Evolutionary conservation across 2,113 vertebrate genomes (phyloP), one percentile per base, ranked within the genome.

Genomic region (Piliocolobus tephrosceles): DNA sequence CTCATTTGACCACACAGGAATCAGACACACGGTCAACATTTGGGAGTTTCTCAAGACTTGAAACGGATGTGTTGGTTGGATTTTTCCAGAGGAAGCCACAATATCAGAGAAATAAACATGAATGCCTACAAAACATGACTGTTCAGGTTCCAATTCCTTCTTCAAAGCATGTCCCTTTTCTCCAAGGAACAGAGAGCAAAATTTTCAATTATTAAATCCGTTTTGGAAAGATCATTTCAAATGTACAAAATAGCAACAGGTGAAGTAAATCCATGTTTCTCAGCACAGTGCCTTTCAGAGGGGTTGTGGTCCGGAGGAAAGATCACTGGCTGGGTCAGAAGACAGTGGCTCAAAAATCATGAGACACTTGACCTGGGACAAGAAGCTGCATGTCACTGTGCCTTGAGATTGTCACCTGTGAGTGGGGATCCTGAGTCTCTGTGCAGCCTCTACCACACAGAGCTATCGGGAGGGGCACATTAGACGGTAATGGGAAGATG

Each of bases 11-110:
- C 97, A 98, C 98, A 97, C 98, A 98, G 95, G 88, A 97, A 79
- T 97, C 95, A 97, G 97, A 97, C 98, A 96, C 97, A 96, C 83
- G 97, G 97, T 96, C 97, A 97, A 96, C 96, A 98, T 66, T 73
- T 72, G 96, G 73, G 83, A 96, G 89, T 95, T 97, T 97, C 94
- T 97, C 94, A 95, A 55, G 95, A n/a, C 95, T 85, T 32, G 94
- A 96, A 97, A 93, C 43, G 92, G 92, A 96, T 96, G 96, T 96
- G 85, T 68, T 94, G 84, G 66, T 95, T 94, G 81, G 90, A 95
- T 94, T 97, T 97, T 97, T 97, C 96, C 97, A 97, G 95, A 98
- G 96, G 96, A 97, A 97, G 92, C 87, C 61, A 58, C 43, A 57
- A 3, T 96, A 83, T 93, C 90, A 66, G 94, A 83, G 94, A 97